phyloP scores from a whole-genome alignment of 92 coral and sea anemone species.

The Parazoanthus darwini region DNA sequence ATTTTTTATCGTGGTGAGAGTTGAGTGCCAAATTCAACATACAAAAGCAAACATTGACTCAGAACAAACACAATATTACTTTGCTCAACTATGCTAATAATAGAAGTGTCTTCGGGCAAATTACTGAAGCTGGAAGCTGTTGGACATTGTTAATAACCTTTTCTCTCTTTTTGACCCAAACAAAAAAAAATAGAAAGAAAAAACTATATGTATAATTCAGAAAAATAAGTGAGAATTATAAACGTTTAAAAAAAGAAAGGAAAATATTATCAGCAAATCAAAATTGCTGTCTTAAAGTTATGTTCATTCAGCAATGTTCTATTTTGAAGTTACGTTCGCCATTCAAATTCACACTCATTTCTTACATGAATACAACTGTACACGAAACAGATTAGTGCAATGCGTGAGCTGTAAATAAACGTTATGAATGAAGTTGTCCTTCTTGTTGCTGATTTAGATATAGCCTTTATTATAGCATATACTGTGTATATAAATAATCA shows the following conservation, averaged over 20 bases:
- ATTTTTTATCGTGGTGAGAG: not conserved
- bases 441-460: not conserved
- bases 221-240: not conserved
- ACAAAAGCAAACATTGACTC: slow-evolving; percentile 9
- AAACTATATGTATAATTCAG: not conserved
- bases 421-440: not conserved
- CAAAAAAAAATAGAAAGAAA: not conserved
- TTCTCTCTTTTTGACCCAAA: not conserved
- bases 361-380: not conserved
- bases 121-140: not conserved
- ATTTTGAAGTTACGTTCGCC: not conserved
- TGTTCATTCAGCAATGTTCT: slow-evolving; percentile 15
- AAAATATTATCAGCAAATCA: slow-evolving; percentile 29
- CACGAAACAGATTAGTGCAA: not conserved
- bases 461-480: not conserved
- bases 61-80: slow-evolving; percentile 12
- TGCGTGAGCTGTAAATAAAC: slow-evolving; percentile 23
- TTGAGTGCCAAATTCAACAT: not conserved
- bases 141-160: not conserved
- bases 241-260: not conserved
- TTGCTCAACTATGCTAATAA: not conserved
- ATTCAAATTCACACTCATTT: not conserved
- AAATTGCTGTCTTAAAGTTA: not conserved
- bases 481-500: not conserved
- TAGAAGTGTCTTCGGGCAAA: slow-evolving; percentile 1